These are phyloP conservation scores for Bombus confusus DNA, from an alignment of 1,140 invertebrate species.

Conservation along the genomic window DNA sequence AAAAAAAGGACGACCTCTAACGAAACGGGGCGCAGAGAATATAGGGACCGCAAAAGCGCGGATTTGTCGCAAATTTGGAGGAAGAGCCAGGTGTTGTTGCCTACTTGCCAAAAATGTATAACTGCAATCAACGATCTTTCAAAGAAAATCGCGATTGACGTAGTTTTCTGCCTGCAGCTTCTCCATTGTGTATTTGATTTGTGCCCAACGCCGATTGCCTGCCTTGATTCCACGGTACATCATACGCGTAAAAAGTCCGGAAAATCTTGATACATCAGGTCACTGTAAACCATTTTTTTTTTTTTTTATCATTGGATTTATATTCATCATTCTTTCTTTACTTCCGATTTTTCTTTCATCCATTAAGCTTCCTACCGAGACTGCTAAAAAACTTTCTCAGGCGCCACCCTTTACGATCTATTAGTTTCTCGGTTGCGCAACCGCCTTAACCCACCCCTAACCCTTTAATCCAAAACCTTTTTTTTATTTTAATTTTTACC, in stretches of 20 bases:
- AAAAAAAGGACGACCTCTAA: background rate
- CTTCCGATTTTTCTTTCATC: background rate
- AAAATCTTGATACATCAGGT: no score
- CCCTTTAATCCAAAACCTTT: no score
- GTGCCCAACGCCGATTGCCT: no score
- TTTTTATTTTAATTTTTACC: no score
- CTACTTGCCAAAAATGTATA: background rate
- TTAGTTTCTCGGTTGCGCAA: no score
- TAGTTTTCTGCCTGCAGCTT: no score
- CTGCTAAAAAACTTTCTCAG: conserved; percentile 3
- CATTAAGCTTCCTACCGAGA: conserved; percentile 5
- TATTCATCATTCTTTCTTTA: background rate
- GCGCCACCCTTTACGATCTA: accelerated
- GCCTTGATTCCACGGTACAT: no score
- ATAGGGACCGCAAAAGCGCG: conserved; percentile 6
- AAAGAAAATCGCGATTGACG: background rate
- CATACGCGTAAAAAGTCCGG: accelerated
- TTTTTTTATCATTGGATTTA: background rate
- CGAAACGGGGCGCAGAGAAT: background rate
- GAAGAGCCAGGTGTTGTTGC: background rate
- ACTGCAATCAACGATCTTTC: background rate
- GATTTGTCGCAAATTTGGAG: conserved; percentile 32
- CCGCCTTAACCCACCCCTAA: accelerated
- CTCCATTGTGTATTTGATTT: no score
- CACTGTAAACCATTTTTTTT: no score